Evolutionary conservation across 2,113 vertebrate species (phyloP), one percentile per base, ranked within the genome.

Genomic region (Actenoides hombroni): DNA sequence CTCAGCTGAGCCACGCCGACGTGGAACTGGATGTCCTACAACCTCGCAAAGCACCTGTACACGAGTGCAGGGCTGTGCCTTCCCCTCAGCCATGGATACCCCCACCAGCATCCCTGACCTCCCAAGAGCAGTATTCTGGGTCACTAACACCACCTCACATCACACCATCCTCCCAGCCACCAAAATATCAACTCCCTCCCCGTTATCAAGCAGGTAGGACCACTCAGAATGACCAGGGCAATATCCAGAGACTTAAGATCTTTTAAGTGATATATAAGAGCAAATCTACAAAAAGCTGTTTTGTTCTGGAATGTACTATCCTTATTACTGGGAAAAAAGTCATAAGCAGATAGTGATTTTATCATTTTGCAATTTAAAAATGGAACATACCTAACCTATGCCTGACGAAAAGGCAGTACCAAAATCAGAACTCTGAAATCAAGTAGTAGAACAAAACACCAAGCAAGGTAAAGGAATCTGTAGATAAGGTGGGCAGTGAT

Each of bases 151-250:
- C 57, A 44, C 63, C 74, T 77, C 82, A 53, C 28, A 29, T 9
- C 42, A 42, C 7, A 26, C 31, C 46, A 46, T 25, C 83, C 46
- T 91, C 46, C 35, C 78, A 87, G 24, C 60, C 71, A 21, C 93
- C 88, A 75, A 92, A 92, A 90, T 77, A 97, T 37, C 94, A 94
- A 49, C 86, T 94, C 46, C 94, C 93, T 57, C 91, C 92, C 46
- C 13, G 0, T 44, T 95, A 95, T 8, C 49, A 80, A 69, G 24
- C 17, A 4, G 26, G 39, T 67, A 21, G 44, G 35, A 37, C 48
- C n/a, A 88, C 60, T 9, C 31, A 40, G 26, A 86, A 35, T 1
- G 3, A 24, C 39, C 19, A 49, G 5, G 21, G 39, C 26, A 49
- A 48, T 11, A 90, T 2, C 35, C 33, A 70, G 21, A 69, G 53